Percentiles rank a stretch among this genome's conserved stretches.
phyloP scores from a whole-genome alignment of 2,113 vertebrate species.

The Ellobius talpinus region DNA sequence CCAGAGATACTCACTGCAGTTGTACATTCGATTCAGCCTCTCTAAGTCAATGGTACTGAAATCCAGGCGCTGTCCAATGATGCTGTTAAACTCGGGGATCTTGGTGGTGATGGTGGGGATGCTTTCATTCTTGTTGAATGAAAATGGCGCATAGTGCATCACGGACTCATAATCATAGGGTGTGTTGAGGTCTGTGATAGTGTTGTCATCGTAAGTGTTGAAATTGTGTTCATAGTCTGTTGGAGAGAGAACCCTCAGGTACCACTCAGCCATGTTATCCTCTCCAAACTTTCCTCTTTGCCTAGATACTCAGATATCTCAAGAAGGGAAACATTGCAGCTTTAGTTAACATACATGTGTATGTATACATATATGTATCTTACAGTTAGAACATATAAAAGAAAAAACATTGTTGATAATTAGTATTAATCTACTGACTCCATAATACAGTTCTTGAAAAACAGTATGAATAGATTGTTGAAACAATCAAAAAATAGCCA shows the following conservation, averaged over 20 bases:
- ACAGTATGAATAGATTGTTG: background rate
- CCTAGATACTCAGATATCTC: background rate
- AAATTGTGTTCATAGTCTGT: conserved; percentile 92
- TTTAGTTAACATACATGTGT: background rate
- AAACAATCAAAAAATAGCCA: background rate
- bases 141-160: conserved; percentile 94
- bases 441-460: background rate
- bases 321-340: background rate
- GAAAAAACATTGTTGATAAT: background rate
- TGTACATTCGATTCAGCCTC: conserved; percentile 95
- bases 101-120: conserved; percentile 94
- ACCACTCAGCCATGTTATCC: background rate
- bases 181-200: conserved; percentile 94
- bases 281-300: background rate
- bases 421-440: background rate
- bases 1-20: conserved; percentile 91
- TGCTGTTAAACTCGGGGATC: conserved; percentile 91
- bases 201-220: conserved; percentile 88
- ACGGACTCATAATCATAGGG: conserved; percentile 96
- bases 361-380: background rate
- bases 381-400: background rate
- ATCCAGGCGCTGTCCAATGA: conserved; percentile 95
- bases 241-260: conserved; percentile 57
- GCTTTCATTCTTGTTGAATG: conserved; percentile 93
- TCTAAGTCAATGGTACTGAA: conserved; percentile 91